Percentiles rank a stretch among this genome's conserved stretches.
These are phyloP conservation scores for Tholera decimalis DNA, from an alignment of 2,888 invertebrate species.

Conservation along the genomic window DNA sequence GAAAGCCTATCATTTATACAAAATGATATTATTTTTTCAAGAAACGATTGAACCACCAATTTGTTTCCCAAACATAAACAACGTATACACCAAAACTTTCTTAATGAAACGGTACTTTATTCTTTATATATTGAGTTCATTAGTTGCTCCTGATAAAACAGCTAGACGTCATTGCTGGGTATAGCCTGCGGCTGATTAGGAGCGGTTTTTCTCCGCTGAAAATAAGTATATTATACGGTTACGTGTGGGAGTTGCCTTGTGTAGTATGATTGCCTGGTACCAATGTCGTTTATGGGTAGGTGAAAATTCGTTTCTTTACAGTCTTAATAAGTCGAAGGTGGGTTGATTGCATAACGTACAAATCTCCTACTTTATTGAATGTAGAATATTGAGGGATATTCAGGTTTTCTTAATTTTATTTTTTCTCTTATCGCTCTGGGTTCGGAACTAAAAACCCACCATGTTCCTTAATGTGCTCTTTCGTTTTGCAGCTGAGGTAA, in stretches of 20 bases:
- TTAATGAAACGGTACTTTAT: slow-evolving; percentile 35
- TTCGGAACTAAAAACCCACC: too few species aligned
- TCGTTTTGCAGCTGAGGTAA: too few species aligned
- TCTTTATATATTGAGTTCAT: slow-evolving; percentile 60
- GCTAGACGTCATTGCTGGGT: slow-evolving; percentile 32
- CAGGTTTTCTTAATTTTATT: too few species aligned
- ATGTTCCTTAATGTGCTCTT: too few species aligned
- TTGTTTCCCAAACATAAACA: slow-evolving; percentile 6
- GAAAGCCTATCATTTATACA: too few species aligned
- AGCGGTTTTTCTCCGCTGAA: slow-evolving; percentile 37
- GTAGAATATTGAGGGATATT: too few species aligned
- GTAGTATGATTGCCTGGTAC: slow-evolving; percentile 40
- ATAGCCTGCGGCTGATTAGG: slow-evolving; percentile 52
- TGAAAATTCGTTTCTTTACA: neutral
- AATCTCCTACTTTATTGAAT: too few species aligned
- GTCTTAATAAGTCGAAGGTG: neutral
- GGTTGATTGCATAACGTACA: too few species aligned
- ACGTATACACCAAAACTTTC: slow-evolving; percentile 7
- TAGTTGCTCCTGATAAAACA: slow-evolving; percentile 58
- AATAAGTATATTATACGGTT: slow-evolving; percentile 35
- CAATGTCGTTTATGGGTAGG: neutral
- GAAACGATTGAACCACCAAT: neutral
- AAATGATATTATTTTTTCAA: too few species aligned
- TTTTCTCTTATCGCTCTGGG: too few species aligned
- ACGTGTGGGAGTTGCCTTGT: slow-evolving; percentile 3